These are phyloP conservation scores for Oreocharis arfaki DNA, from an alignment of 2,113 vertebrate genomes.

Conservation along the genomic window DNA sequence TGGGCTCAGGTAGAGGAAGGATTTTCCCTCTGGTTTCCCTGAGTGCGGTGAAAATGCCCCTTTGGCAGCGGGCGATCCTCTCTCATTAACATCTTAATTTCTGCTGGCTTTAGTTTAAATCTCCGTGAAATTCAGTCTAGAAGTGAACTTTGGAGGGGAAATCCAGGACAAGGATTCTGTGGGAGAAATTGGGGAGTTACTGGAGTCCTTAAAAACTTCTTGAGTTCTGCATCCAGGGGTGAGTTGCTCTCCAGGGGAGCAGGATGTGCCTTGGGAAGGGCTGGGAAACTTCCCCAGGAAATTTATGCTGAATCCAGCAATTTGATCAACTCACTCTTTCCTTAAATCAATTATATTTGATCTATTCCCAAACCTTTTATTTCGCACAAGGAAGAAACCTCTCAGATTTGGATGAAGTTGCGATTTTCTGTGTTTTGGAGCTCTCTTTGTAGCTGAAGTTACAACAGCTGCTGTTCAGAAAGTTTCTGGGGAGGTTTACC, in stretches of 20 bases:
- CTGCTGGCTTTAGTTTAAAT: not conserved
- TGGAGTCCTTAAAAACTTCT: not conserved
- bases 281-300: not conserved
- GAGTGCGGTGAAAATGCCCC: not conserved
- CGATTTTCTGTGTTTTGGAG: not conserved
- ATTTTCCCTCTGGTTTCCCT: not conserved
- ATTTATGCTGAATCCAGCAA: not conserved
- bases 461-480: not conserved
- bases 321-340: not conserved
- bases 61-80: not conserved
- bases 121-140: not conserved
- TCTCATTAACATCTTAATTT: not conserved
- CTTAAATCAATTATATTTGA: not conserved
- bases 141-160: not conserved
- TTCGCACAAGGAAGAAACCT: not conserved
- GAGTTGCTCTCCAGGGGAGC: fast-evolving
- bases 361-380: not conserved
- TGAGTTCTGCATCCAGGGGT: not conserved
- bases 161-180: not conserved
- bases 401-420: not conserved
- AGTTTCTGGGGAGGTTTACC: not conserved
- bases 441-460: not conserved
- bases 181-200: fast-evolving
- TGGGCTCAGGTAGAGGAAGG: not conserved
- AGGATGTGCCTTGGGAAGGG: not conserved